Percentiles rank a stretch among this genome's conserved stretches.
Evolutionary conservation across 2,888 invertebrate species (phyloP).

Genomic region (Sesia apiformis): DNA sequence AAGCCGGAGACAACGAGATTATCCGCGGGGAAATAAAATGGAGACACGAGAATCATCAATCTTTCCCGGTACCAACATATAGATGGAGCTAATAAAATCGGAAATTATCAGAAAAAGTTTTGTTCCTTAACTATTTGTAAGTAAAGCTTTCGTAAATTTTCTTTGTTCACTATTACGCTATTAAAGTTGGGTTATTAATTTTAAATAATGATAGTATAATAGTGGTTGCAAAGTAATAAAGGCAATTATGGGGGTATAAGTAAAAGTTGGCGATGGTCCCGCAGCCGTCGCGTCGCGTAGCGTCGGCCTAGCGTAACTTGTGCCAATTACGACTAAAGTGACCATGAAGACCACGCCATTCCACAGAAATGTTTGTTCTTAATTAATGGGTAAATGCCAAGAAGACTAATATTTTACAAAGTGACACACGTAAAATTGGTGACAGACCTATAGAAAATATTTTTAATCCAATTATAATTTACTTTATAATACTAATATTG

Average conservation of each 20-base stretch:
- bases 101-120: neutral
- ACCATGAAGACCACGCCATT: slow-evolving; percentile 19
- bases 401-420: too few species aligned
- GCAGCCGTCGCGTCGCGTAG: slow-evolving; percentile 46
- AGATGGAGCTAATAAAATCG: slow-evolving; percentile 20
- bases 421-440: too few species aligned
- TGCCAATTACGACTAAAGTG: slow-evolving; percentile 50
- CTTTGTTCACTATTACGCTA: too few species aligned
- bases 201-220: slow-evolving; percentile 28
- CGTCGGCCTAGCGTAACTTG: slow-evolving; percentile 46
- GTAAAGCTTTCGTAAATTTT: neutral
- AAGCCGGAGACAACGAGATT: slow-evolving; percentile 70
- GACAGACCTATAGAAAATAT: too few species aligned
- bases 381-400: too few species aligned
- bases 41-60: slow-evolving; percentile 65
- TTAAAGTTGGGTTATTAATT: slow-evolving; percentile 4
- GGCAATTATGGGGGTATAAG: slow-evolving; percentile 58
- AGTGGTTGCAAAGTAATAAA: slow-evolving; percentile 48
- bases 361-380: too few species aligned
- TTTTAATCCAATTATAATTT: too few species aligned
- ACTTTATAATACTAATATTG: too few species aligned
- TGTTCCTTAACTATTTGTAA: too few species aligned
- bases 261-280: slow-evolving; percentile 55
- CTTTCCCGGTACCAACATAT: slow-evolving; percentile 38
- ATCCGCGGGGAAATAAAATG: slow-evolving; percentile 67